Evolutionary conservation across 1,140 invertebrate genomes (phyloP), one percentile per base, ranked within the genome.

Genomic region (Vanessa tameamea): DNA sequence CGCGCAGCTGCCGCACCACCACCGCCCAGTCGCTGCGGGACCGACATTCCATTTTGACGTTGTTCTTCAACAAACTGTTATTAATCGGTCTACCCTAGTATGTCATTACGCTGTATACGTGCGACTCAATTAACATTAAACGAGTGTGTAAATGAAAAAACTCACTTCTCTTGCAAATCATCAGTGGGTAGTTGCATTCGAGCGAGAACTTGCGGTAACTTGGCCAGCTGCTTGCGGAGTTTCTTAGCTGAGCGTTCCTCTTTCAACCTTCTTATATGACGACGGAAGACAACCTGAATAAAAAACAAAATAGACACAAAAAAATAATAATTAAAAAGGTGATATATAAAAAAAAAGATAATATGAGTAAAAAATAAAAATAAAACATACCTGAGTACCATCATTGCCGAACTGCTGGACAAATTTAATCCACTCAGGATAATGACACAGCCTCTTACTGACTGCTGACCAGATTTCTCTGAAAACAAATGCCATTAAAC

Each of bases 401-500:
- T 92, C 91, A 64, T 91, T 92, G 23, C 97, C 98, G 91, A 99
- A 98, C 31, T 98, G 94, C 87, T 99, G 97, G 61, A 98, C 96
- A 89, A 98, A 99, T 78, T 96, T 96, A n/a, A 95, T 94, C 94
- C 97, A 99, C 84, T 99, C 98, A 68, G 97, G 96, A 80, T 97
- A 96, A 73, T 96, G 95, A 61, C 96, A 95, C 72, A 99, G 93
- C 90, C 98, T 97, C 89, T 98, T 98, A 72, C 95, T 96, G 23
- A 96, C 96, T 78, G 96, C 95, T 53, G 95, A 96, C 98, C 98
- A 99, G 61, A 97, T 91, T 50, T 97, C 95, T 82, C 97, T 95
- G 91, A 14, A 73, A 78, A 96, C 97, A 91, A 78, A 20, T 15
- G 64, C 9, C 37, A 74, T 51, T 23, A 47, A 67, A 71, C 65